phyloP scores from a whole-genome alignment of 2,888 invertebrate genomes.

The Operophtera brumata region DNA sequence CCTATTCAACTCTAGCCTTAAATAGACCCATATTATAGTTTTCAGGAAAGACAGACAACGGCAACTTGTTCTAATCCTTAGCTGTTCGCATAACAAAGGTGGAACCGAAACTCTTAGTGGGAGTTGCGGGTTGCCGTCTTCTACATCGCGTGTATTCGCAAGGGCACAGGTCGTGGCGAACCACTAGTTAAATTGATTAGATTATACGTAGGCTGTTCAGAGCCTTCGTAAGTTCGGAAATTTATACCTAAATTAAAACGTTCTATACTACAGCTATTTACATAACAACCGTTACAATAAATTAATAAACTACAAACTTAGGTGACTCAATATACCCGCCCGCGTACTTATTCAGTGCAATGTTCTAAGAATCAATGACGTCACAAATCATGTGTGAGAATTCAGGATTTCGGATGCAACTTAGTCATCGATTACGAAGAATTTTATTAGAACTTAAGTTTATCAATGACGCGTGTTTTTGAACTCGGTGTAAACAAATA shows the following conservation, averaged over 20 bases:
- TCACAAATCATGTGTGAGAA: conserved; percentile 43
- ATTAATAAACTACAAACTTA: conserved; percentile 19
- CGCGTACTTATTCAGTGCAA: conserved; percentile 21
- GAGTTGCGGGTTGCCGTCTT: no score
- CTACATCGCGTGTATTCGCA: no score
- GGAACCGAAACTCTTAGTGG: no score
- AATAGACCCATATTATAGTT: no score
- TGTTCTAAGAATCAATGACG: conserved; percentile 56
- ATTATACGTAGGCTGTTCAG: no score
- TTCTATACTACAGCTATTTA: not conserved
- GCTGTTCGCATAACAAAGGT: no score
- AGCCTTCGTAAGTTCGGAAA: no score
- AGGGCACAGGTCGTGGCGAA: no score
- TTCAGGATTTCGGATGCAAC: conserved; percentile 41
- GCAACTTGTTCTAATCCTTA: no score
- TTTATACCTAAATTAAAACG: no score
- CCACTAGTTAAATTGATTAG: not conserved
- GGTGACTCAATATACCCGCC: conserved; percentile 38
- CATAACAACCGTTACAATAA: not conserved
- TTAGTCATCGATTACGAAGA: conserved; percentile 45
- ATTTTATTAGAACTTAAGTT: conserved; percentile 22
- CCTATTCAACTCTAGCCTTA: no score
- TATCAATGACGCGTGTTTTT: conserved; percentile 16
- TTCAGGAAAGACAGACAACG: no score
- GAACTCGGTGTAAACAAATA: not conserved